Conservation (phyloP, 1,140 invertebrate species). For the Lepidurus packardi region DNA sequence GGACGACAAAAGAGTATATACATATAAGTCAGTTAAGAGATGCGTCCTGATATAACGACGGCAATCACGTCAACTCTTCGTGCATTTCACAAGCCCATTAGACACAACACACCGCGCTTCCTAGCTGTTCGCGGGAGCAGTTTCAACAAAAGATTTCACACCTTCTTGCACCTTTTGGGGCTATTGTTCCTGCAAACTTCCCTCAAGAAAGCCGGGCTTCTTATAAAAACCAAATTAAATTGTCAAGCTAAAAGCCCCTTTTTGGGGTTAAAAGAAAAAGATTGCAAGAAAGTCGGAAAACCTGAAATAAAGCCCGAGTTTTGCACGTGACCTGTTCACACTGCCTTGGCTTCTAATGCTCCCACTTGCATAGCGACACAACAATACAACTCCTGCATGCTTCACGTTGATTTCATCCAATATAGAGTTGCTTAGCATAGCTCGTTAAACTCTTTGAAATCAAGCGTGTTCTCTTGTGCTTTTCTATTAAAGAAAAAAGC, state of each 20-base stretch:
- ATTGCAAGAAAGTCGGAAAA: too few relatives aligned
- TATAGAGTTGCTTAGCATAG: neutral
- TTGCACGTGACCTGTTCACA: too few relatives aligned
- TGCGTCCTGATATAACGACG: neutral
- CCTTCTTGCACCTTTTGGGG: neutral
- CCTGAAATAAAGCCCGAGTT: too few relatives aligned
- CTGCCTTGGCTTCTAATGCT: too few relatives aligned
- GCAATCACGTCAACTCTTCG: constrained; percentile 14
- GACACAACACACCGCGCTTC: constrained; percentile 13
- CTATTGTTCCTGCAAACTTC: neutral
- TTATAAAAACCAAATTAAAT: neutral
- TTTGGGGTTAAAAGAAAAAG: too few relatives aligned
- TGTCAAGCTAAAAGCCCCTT: neutral
- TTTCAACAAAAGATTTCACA: neutral
- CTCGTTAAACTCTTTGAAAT: constrained; percentile 1
- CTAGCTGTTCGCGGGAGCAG: neutral
- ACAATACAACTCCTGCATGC: neutral
- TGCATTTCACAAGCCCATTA: constrained; percentile 21
- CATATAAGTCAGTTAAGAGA: neutral
- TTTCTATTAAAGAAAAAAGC: neutral
- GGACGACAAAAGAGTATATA: neutral
- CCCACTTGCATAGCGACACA: neutral
- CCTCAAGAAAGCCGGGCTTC: neutral
- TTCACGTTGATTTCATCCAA: neutral
- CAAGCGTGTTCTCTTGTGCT: neutral